Percentiles rank a stretch among this genome's conserved stretches.
Conservation (phyloP, 2,113 vertebrate species). For the Lepus americanus region DNA sequence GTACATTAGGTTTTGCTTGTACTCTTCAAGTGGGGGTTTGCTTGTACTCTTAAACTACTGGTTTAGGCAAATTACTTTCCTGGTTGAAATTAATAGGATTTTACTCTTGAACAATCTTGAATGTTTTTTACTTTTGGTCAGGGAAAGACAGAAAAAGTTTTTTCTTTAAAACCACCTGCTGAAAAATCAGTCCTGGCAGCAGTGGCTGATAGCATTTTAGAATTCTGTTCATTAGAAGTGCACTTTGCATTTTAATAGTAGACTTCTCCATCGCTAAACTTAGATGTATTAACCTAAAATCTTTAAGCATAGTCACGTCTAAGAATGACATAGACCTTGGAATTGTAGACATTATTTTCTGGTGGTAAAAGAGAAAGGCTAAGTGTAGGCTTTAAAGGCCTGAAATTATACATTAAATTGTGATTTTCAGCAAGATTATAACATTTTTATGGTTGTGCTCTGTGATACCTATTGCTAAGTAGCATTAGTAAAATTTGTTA, state of each 20-base stretch:
- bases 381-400: background rate
- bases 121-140: constrained; percentile 24
- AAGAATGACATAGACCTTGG: constrained; percentile 14
- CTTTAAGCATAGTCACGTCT: constrained; percentile 13
- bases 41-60: too few species aligned
- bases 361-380: constrained; percentile 33
- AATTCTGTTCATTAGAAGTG: constrained; percentile 52
- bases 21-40: background rate
- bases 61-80: constrained; percentile 23
- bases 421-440: constrained; percentile 58
- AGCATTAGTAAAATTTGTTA: background rate
- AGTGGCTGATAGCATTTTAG: constrained; percentile 50
- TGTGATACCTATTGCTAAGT: background rate
- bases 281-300: constrained; percentile 47
- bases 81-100: constrained; percentile 31
- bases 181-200: constrained; percentile 11
- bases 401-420: constrained; percentile 29
- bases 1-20: background rate
- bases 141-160: background rate
- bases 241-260: constrained; percentile 41
- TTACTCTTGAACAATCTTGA: constrained; percentile 1
- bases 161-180: constrained; percentile 24
- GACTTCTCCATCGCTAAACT: constrained; percentile 20
- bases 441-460: background rate
- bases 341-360: constrained; percentile 41